Base-by-base conservation (phyloP, 2,888 invertebrate genomes). In the Ctena decussata region DNA sequence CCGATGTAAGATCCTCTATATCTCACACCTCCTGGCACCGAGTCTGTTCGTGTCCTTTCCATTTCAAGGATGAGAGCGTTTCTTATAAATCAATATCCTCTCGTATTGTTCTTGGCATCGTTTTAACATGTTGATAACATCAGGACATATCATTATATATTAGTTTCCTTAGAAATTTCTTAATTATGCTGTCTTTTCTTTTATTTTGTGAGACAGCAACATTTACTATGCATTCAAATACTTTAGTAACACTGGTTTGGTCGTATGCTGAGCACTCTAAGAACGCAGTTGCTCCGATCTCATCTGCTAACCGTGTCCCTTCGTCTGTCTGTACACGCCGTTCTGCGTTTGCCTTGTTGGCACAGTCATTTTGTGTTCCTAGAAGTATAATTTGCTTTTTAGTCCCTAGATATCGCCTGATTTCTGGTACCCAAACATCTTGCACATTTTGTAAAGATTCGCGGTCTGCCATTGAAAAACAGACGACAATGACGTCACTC, bases 351-450 rank as follows among this genome's bases (percentile, higher is more conserved):
- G 5, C 46, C 15, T 78, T 49, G 24, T 46, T 82, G 21, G 90
- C 72, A 30, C 89, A 80, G 83, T 93, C 93, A 21, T 85, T 86
- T 77, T 92, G 92, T 0, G 92, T 93, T 27, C 91, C 92, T n/a
- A 93, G 91, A 8, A 93, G 87, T 30, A 93, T 87, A 5, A 92
- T 77, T 69, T 92, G 90, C 5, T 90, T 87, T 74, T 86, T 90
- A 6, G 89, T 84, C 37, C 91, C 87, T 21, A 91, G 87, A 77
- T 91, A 87, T 0, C 85, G 78, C 60, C 84, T 86, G 15, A 92
- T 89, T 79, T 93, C 93, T 15, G 93, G 92, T 53, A 93, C 73
- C 93, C 93, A 93, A 27, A 87, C 88, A 60, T 89, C 89, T 37
- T 82, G 77, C 11, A 93, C 89, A 77, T 92, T 92, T 53, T 84